Percentiles rank a stretch among this genome's conserved stretches.
phyloP scores from a whole-genome alignment of 2,888 invertebrate genomes.

The Watsonalla binaria region DNA sequence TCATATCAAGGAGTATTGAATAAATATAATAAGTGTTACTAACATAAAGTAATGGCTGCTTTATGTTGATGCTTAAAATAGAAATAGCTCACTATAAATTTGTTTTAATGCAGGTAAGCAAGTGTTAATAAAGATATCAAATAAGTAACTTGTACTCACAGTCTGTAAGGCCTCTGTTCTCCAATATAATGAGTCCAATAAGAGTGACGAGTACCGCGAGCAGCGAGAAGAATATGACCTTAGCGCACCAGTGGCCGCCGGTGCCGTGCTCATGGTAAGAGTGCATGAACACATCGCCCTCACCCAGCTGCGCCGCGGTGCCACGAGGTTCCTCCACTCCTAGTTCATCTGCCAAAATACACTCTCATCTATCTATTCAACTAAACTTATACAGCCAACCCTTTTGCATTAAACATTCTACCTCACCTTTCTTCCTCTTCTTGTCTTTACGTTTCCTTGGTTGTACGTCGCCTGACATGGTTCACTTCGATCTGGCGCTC shows the following conservation, averaged over 20 bases:
- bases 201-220: slow-evolving; percentile 84
- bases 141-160: slow-evolving; percentile 74
- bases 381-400: too few species aligned
- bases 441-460: slow-evolving; percentile 92
- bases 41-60: too few species aligned
- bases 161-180: slow-evolving; percentile 87
- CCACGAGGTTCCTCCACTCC: slow-evolving; percentile 67
- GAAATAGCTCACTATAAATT: too few species aligned
- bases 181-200: slow-evolving; percentile 87
- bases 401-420: background rate
- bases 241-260: slow-evolving; percentile 91
- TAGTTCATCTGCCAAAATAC: slow-evolving; percentile 63
- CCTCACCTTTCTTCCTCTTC: slow-evolving; percentile 87
- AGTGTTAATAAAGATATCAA: background rate
- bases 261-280: slow-evolving; percentile 86
- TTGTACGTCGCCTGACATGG: slow-evolving; percentile 92
- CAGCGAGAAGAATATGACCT: slow-evolving; percentile 88
- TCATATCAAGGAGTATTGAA: too few species aligned
- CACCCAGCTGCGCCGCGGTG: slow-evolving; percentile 66
- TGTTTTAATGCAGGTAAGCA: background rate
- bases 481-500: slow-evolving; percentile 65
- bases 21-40: too few species aligned
- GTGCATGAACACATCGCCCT: slow-evolving; percentile 87
- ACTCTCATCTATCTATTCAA: slow-evolving; percentile 2
- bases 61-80: too few species aligned